Conservation (phyloP, 35 echinoderm and acorn worm genomes). For the Stichopus chloronotus region DNA sequence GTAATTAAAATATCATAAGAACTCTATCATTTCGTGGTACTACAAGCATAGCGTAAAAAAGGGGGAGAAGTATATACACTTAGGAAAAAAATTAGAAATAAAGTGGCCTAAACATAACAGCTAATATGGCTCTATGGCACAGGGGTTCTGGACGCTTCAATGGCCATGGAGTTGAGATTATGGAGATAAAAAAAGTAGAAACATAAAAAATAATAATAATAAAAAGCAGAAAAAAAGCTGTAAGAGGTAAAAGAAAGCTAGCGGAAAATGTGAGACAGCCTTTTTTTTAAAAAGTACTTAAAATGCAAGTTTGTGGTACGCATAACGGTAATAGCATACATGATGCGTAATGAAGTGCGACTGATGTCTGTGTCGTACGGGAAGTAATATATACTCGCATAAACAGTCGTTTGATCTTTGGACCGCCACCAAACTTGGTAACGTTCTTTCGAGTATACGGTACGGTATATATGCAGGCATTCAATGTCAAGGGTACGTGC, state of each 20-base stretch:
- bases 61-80: background rate
- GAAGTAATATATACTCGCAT: background rate
- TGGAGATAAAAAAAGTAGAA: background rate
- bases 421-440: background rate
- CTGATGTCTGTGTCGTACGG: background rate
- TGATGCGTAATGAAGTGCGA: conserved; percentile 3
- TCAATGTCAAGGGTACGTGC: too few species aligned
- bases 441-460: too few species aligned
- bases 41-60: conserved; percentile 32
- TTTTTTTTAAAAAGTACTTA: conserved; percentile 4
- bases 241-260: background rate
- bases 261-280: conserved; percentile 47
- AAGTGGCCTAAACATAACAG: conserved; percentile 28
- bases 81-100: background rate
- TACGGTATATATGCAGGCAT: too few species aligned
- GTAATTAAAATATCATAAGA: conserved; percentile 70
- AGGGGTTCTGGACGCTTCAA: conserved; percentile 23
- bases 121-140: conserved; percentile 40
- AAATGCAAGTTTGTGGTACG: background rate
- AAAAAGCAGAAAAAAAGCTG: too few species aligned
- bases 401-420: conserved; percentile 2
- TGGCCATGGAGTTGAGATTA: conserved; percentile 22
- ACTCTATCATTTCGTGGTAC: conserved; percentile 47
- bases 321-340: conserved; percentile 8
- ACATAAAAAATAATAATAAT: too few species aligned